Evolutionary conservation across 2,797 vertebrate genomes (phyloP), one percentile per base, ranked within the genome.

Genomic region (Phataginus tetradactyla): DNA sequence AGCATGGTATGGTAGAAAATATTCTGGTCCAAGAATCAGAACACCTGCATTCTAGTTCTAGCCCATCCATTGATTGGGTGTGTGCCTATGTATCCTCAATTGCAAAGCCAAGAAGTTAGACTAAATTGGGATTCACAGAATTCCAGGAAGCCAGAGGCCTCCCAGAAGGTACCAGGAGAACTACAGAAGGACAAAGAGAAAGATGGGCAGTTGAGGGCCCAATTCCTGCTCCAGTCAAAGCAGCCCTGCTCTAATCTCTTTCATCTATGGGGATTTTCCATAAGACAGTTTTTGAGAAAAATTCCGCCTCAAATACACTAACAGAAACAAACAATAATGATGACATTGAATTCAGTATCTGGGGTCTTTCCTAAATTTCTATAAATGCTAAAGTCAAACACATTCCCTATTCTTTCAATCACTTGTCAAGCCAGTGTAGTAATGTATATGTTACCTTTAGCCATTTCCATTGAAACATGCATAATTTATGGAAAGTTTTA

Each of bases 281-380:
- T 11, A 59, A 66, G 37, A 74, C 17, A 51, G 53, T 37, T 34
- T 86, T 61, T 42, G 29, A 80, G 87, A 87, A 80, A 11, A 91
- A 89, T 74, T 83, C 23, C 79, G 45, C 69, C 84, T 94, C 85
- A 80, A 55, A 89, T 27, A 95, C 83, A 75, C 15, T 45, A 83
- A 95, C 29, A 81, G 53, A 84, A 68, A 39, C 17, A 53, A 83
- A 69, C 14, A 39, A 49, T 6, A 68, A 64, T n/a, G 34, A 53
- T 0, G 51, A 94, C 53, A 71, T 18, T 3, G 21, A 37, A 53
- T 80, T 49, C 80, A 69, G 5, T 55, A 85, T 71, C 20, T 32
- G 27, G 12, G 13, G 8, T 91, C 37, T 71, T 75, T 71, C 83
- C 77, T 75, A 64, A 74, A 64, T 53, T 68, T 94, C 66, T 37